phyloP scores from a whole-genome alignment of 2,797 vertebrate species.

The Notamacropus eugenii region DNA sequence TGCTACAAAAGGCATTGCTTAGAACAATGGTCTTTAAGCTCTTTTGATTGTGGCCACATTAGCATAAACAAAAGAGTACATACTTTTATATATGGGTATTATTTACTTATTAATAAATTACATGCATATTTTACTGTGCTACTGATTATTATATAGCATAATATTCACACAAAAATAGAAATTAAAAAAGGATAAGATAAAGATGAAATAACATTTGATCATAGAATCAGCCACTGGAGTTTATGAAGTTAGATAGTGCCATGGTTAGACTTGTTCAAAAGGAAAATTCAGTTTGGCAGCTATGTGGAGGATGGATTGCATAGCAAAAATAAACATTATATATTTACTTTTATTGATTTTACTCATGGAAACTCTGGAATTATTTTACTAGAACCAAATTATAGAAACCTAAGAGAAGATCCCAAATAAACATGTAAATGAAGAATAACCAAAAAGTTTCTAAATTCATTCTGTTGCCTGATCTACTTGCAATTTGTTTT shows the following conservation, averaged over 20 bases:
- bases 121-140: background rate
- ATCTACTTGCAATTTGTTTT: background rate
- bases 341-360: constrained; percentile 39
- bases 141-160: background rate
- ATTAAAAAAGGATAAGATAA: background rate
- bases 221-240: background rate
- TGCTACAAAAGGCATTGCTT: constrained; percentile 2
- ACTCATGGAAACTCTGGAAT: constrained; percentile 15
- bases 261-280: background rate
- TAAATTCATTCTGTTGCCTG: background rate
- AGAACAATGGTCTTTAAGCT: background rate
- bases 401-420: background rate
- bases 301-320: background rate
- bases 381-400: constrained; percentile 18
- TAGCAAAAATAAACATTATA: constrained; percentile 5
- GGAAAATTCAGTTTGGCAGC: background rate
- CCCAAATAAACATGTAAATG: constrained; percentile 23
- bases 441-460: background rate
- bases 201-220: background rate
- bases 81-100: background rate
- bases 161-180: background rate
- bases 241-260: background rate
- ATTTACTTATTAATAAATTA: background rate
- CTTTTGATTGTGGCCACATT: background rate
- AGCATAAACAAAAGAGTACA: background rate